Conservation (phyloP, 1,140 invertebrate species). For the Camponotus floridanus region DNA sequence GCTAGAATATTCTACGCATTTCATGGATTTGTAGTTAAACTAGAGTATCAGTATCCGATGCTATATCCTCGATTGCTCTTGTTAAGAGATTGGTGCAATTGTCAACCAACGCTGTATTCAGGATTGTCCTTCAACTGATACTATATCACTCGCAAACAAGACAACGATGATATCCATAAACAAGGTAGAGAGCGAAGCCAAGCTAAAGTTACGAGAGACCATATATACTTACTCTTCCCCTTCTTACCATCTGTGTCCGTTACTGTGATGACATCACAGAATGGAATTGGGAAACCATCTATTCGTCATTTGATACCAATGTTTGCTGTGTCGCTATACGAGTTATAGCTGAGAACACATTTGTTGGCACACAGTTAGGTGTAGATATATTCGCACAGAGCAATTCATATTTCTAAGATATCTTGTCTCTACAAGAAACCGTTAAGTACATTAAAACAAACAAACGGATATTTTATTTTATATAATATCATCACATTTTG, state of each 20-base stretch:
- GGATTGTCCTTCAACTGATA: not conserved
- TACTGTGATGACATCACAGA: constrained; percentile 55
- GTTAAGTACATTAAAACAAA: too few species aligned
- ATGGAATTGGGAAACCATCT: constrained; percentile 71
- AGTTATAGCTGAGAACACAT: constrained; percentile 44
- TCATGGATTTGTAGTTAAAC: constrained; percentile 13
- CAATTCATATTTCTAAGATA: not conserved
- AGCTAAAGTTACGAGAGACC: constrained; percentile 37
- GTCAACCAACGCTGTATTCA: constrained; percentile 39
- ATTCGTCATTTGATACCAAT: constrained; percentile 65
- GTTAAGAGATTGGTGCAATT: constrained; percentile 61
- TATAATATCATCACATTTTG: not conserved
- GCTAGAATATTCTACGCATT: not conserved
- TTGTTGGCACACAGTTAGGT: constrained; percentile 36
- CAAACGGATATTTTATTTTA: not conserved
- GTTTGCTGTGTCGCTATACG: constrained; percentile 9
- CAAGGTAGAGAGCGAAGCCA: constrained; percentile 45
- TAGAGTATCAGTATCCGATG: constrained; percentile 31
- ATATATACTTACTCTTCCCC: constrained; percentile 14
- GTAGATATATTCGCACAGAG: not conserved
- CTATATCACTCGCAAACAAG: constrained; percentile 50
- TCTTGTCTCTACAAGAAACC: not conserved
- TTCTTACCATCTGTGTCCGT: constrained; percentile 64
- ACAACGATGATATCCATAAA: constrained; percentile 62
- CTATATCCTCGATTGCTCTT: constrained; percentile 53